Evolutionary conservation across 2,113 vertebrate genomes (phyloP).

Genomic region (Cacatua alba): DNA sequence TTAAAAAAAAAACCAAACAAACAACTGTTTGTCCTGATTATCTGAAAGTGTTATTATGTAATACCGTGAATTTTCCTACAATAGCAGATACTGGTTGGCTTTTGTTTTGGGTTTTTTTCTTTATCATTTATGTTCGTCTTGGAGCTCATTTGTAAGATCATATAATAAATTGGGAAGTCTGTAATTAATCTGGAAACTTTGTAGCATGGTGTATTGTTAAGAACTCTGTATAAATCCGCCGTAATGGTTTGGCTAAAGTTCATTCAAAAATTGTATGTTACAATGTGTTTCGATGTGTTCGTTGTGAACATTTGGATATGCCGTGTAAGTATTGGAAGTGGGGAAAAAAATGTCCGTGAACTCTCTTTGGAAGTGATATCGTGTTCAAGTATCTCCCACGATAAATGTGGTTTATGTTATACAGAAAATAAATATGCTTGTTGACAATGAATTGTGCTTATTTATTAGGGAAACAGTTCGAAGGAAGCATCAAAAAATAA

Average conservation of each 20-base stretch:
- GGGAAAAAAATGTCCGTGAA: constrained; percentile 36
- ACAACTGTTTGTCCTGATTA: constrained; percentile 33
- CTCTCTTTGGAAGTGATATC: constrained; percentile 48
- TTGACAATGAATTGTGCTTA: constrained; percentile 39
- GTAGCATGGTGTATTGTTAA: constrained; percentile 79
- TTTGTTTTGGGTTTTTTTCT: neutral
- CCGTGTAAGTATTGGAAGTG: constrained; percentile 61
- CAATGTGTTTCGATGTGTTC: constrained; percentile 70
- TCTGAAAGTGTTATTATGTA: constrained; percentile 58
- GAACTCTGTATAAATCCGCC: constrained; percentile 70
- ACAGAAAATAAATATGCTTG: constrained; percentile 75
- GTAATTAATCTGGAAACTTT: constrained; percentile 73
- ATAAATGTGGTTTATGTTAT: constrained; percentile 75
- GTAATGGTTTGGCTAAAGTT: constrained; percentile 62
- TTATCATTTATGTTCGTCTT: constrained; percentile 71
- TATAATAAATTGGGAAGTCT: constrained; percentile 68
- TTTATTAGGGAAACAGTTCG: constrained; percentile 36
- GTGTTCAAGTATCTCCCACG: constrained; percentile 63
- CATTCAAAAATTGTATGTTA: constrained; percentile 68
- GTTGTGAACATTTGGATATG: constrained; percentile 65
- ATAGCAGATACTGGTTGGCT: constrained; percentile 52
- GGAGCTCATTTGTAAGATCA: constrained; percentile 72
- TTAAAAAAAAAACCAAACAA: neutral
- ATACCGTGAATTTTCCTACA: constrained; percentile 67
- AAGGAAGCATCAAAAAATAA: neutral